phyloP scores from a whole-genome alignment of 2,113 vertebrate species.

The Mesembrinibis cayennensis region DNA sequence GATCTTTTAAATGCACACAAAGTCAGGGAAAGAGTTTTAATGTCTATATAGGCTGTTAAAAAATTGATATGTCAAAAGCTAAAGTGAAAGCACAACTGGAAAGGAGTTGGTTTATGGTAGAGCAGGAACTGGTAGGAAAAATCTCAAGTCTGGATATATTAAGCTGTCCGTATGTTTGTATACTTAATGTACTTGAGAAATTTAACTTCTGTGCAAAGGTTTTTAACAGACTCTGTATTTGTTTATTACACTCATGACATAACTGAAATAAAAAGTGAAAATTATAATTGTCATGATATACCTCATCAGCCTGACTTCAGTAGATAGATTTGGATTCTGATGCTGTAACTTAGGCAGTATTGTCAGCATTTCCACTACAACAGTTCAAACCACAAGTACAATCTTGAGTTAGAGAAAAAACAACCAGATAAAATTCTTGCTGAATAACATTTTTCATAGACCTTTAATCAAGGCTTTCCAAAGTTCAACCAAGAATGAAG shows the following conservation, averaged over 20 bases:
- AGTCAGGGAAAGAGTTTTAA: background rate
- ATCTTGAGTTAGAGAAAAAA: background rate
- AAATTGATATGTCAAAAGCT: background rate
- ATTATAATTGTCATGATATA: background rate
- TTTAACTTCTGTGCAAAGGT: background rate
- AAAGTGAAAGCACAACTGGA: background rate
- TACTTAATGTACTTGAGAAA: background rate
- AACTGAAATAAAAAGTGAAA: background rate
- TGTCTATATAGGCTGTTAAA: background rate
- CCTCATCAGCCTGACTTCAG: background rate
- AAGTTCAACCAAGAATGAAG: background rate
- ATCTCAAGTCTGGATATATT: background rate
- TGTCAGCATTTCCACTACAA: background rate
- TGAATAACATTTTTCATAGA: background rate
- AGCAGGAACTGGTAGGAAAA: background rate
- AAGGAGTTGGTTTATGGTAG: background rate
- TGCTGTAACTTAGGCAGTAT: background rate
- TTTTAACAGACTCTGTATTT: background rate
- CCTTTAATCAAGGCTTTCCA: background rate
- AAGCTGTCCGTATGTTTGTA: background rate
- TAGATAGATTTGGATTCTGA: background rate
- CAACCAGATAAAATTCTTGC: background rate
- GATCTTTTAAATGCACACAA: background rate
- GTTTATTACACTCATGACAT: background rate
- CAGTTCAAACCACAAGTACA: background rate